Evolutionary conservation across 2,113 vertebrate species (phyloP).

Genomic region (Ploceus nigricollis): DNA sequence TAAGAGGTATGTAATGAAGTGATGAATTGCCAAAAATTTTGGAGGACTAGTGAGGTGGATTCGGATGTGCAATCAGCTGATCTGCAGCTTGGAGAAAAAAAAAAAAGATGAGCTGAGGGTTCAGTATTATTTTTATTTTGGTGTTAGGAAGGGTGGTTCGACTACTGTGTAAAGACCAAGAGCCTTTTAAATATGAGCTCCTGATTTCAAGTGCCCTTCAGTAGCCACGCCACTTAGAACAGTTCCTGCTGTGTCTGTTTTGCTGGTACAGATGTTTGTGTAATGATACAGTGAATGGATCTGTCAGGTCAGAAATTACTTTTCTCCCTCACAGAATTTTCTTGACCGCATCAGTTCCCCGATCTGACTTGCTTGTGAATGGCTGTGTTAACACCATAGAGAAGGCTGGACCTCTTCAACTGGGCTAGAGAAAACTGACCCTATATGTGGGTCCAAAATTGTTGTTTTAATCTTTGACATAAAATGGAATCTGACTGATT

Average conservation of each 20-base stretch:
- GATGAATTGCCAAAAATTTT: background rate
- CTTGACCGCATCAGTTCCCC: accelerated
- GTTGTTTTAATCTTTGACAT: background rate
- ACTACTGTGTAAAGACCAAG: background rate
- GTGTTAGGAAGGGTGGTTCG: background rate
- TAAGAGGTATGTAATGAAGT: background rate
- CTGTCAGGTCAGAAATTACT: background rate
- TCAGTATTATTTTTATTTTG: background rate
- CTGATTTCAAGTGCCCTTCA: conserved; percentile 48
- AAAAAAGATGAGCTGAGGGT: background rate
- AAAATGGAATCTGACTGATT: background rate
- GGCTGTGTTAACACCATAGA: background rate
- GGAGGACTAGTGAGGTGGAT: background rate
- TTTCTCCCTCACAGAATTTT: background rate
- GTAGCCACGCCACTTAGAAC: background rate
- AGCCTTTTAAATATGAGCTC: conserved; percentile 21
- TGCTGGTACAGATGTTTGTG: conserved; percentile 19
- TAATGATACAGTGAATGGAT: background rate
- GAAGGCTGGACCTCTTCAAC: background rate
- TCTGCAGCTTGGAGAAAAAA: background rate
- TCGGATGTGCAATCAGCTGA: background rate
- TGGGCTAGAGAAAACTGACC: background rate
- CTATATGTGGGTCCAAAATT: background rate
- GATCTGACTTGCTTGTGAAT: background rate
- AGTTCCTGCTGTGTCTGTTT: conserved; percentile 15